phyloP scores from a whole-genome alignment of 2,888 invertebrate species.

The Orgyia antiqua region DNA sequence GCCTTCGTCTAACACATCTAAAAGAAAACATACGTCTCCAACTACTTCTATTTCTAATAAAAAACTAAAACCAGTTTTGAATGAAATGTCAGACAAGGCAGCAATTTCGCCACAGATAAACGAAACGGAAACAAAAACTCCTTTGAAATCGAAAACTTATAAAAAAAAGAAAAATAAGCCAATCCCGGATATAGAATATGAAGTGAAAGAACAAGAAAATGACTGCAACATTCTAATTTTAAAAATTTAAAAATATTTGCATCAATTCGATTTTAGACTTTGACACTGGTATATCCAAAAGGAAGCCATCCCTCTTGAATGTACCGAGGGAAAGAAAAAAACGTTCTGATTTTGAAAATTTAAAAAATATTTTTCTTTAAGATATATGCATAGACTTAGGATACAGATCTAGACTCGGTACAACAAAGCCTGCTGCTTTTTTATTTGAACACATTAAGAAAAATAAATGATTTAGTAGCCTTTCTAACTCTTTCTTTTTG shows the following conservation, averaged over 20 bases:
- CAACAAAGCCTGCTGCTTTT: no score
- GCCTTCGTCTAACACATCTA: conserved; percentile 3
- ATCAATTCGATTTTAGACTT: no score
- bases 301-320: no score
- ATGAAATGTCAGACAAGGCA: not conserved
- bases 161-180: not conserved
- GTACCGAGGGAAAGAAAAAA: no score
- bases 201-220: conserved; percentile 55
- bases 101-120: not conserved
- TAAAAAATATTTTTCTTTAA: no score
- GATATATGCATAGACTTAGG: no score
- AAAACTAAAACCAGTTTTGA: not conserved
- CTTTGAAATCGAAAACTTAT: not conserved
- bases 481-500: no score
- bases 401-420: no score
- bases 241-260: conserved; percentile 35
- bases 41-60: not conserved
- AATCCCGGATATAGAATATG: conserved; percentile 38
- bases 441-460: no score
- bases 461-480: no score
- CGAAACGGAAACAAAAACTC: not conserved
- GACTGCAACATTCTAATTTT: conserved; percentile 64
- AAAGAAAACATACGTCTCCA: not conserved
- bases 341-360: no score
- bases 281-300: no score